Conservation (phyloP, 64 coral and sea anemone genomes). For the Orbicella faveolata region DNA sequence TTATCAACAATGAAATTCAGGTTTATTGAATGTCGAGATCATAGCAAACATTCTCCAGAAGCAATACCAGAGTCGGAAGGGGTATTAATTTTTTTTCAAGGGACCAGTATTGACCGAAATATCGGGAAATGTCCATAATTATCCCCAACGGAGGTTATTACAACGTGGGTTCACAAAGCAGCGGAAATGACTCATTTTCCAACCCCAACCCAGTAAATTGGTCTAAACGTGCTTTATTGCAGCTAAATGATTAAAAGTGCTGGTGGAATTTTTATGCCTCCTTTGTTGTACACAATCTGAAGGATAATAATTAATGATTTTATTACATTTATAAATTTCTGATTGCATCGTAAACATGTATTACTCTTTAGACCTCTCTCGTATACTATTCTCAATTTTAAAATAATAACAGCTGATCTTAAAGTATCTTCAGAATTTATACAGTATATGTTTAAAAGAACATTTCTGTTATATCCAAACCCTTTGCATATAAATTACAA, state of each 20-base stretch:
- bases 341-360: neutral
- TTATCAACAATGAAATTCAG: slow-evolving; percentile 11
- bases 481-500: no score
- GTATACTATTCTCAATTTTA: no score
- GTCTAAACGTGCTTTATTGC: neutral
- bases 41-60: neutral
- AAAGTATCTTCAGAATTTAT: no score
- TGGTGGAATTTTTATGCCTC: neutral
- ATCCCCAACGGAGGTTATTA: neutral
- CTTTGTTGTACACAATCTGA: neutral
- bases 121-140: neutral
- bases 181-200: slow-evolving; percentile 6
- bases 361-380: no score
- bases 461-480: no score
- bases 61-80: neutral
- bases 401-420: no score
- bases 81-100: neutral
- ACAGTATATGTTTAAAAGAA: no score
- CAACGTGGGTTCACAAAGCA: slow-evolving; percentile 1
- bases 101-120: neutral
- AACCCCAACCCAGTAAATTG: neutral
- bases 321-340: slow-evolving; percentile 18
- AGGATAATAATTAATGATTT: neutral
- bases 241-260: neutral
- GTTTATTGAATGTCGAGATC: neutral